Percentiles rank a stretch among this genome's conserved stretches.
Conservation (phyloP, 2,113 vertebrate species). For the Lipotes vexillifer region DNA sequence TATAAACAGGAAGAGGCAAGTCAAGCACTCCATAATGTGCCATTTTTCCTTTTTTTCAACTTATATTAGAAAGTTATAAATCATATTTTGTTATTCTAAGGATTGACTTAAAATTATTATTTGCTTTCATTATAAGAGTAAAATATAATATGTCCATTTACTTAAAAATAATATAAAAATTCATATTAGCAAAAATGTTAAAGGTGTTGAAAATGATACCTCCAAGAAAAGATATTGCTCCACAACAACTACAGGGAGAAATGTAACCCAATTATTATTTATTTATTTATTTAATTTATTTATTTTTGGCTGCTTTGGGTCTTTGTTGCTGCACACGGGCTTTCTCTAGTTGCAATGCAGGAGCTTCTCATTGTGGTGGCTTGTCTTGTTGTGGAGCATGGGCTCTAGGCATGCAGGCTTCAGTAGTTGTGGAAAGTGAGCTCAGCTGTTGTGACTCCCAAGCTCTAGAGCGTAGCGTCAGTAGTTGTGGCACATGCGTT, state of each 20-base stretch:
- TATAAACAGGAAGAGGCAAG: neutral
- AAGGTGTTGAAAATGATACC: neutral
- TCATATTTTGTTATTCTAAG: neutral
- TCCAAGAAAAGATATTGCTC: neutral
- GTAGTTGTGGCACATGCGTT: too few relatives aligned
- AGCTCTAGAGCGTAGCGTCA: too few relatives aligned
- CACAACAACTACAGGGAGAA: neutral
- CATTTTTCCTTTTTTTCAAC: neutral
- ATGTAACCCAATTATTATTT: neutral
- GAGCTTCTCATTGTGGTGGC: too few relatives aligned
- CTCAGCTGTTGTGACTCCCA: too few relatives aligned
- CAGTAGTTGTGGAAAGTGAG: too few relatives aligned
- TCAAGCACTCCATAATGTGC: neutral
- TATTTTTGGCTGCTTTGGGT: too few relatives aligned
- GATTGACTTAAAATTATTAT: neutral
- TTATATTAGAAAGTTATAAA: neutral
- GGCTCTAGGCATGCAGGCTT: accelerated
- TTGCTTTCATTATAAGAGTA: neutral
- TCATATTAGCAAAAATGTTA: neutral
- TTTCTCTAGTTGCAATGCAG: too few relatives aligned
- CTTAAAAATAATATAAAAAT: neutral
- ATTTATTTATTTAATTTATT: too few relatives aligned
- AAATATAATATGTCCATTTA: neutral
- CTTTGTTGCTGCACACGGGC: too few relatives aligned
- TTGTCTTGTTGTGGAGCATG: too few relatives aligned